Evolutionary conservation across 2,888 invertebrate species (phyloP), one percentile per base, ranked within the genome.

Genomic region (Oxyteleia sp.): DNA sequence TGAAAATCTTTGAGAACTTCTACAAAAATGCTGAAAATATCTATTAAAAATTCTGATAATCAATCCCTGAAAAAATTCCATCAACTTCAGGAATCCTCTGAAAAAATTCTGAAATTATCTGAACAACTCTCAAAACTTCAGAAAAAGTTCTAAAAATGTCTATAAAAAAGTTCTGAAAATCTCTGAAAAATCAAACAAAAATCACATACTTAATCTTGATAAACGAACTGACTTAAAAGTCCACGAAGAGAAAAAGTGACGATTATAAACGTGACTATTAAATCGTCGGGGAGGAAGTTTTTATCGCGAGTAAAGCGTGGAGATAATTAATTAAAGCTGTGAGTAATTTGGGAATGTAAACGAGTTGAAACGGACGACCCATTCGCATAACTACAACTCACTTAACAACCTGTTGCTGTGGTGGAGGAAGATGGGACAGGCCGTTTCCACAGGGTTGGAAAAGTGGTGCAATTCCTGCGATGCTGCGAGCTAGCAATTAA

Each of bases 401-500:
- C 71, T 71, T 81, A 66, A 72, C 81, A 81, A 93, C 93, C 92
- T 93, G 93, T 93, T 93, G 93, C 92, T 90, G 68, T 43, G 16
- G n/a, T n/a, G n/a, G n/a, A 20, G 81, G 82, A 76, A 85, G 80
- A 86, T 85, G 74, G 80, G 45, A 84, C 82, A 68, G 84, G 78
- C 68, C 45, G 41, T 85, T 87, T 85, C 79, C 85, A 82, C 75
- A 68, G 84, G 86, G 85, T 64, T 84, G 78, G 86, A 85, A 82
- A 85, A 82, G 86, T 85, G 84, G 85, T 84, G 83, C 80, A 86
- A 86, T 84, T 84, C 63, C 82, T 55, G 87, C 87, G 91, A 91
- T 91, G 90, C 92, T 92, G 91, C 88, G 90, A 91, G 90, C 90
- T 88, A 92, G 91, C 93, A 93, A 93, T 93, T 93, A 93, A 93